A percentile compares a stretch with the other conserved stretches of the same genome.
These are phyloP conservation scores for Ceratosolen fusciceps DNA, from an alignment of 1,140 invertebrate species.

Conservation along the genomic window DNA sequence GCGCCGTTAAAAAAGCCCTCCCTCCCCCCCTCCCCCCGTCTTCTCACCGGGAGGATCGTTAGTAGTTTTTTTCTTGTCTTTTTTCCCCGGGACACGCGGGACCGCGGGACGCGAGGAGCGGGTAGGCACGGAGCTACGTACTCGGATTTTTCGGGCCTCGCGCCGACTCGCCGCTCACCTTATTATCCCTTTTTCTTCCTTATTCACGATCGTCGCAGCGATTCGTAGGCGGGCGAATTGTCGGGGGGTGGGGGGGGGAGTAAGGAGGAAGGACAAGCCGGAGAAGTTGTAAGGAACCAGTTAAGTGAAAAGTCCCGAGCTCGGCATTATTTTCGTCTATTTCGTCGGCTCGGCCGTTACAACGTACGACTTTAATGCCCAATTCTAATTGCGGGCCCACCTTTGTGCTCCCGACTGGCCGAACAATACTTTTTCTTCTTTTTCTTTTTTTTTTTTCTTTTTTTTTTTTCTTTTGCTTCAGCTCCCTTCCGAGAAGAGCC, in stretches of 20 bases:
- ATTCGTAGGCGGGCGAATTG: no score
- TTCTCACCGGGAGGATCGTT: not conserved
- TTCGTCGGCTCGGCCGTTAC: not conserved
- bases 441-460: no score
- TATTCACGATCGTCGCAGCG: no score
- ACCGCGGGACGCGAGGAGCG: no score
- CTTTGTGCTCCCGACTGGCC: not conserved
- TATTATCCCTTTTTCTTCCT: not conserved
- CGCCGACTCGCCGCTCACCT: not conserved
- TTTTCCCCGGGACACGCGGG: not conserved
- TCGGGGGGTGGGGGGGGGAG: no score
- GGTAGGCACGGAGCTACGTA: not conserved
- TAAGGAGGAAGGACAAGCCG: not conserved
- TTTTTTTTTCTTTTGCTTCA: no score
- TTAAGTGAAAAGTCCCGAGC: constrained; percentile 5
- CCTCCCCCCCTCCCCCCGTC: not conserved
- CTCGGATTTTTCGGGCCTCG: constrained; percentile 1
- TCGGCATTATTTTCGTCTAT: not conserved
- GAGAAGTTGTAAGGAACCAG: constrained; percentile 15
- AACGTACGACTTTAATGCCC: constrained; percentile 1
- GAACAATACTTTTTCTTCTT: not conserved
- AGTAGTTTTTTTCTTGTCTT: not conserved
- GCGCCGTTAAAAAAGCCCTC: constrained; percentile 10
- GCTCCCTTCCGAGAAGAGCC: not conserved
- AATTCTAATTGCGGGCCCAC: not conserved